Conservation (phyloP, 2,797 vertebrate genomes). For the Malacoraja senta region DNA sequence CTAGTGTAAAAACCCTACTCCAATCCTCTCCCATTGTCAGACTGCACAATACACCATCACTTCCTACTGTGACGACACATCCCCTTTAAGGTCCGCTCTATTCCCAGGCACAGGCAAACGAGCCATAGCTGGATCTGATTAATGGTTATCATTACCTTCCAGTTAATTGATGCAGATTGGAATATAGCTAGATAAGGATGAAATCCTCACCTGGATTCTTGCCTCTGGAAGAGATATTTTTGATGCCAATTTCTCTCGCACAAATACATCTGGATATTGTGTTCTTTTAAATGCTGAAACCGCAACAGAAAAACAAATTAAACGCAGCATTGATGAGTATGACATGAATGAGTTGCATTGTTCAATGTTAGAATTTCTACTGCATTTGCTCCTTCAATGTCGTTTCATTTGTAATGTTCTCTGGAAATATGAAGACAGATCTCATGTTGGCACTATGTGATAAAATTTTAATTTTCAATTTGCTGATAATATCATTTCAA, state of each 20-base stretch:
- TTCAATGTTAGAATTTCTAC: too few relatives aligned
- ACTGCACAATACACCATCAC: too few relatives aligned
- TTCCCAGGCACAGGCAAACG: too few relatives aligned
- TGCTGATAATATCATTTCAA: neutral
- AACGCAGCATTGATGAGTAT: too few relatives aligned
- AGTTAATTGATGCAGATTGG: neutral
- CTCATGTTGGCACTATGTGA: neutral
- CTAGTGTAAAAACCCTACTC: too few relatives aligned
- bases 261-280: conserved; percentile 30
- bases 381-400: neutral
- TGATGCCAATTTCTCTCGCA: conserved; percentile 31
- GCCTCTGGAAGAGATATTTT: conserved; percentile 28
- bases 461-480: neutral
- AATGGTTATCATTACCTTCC: neutral
- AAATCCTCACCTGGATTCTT: conserved; percentile 12
- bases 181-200: neutral
- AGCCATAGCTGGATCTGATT: too few relatives aligned
- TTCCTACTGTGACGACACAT: too few relatives aligned
- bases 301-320: neutral
- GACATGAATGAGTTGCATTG: neutral
- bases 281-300: conserved; percentile 32
- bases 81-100: too few relatives aligned
- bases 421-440: neutral
- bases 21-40: too few relatives aligned
- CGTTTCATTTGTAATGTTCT: neutral